phyloP scores from a whole-genome alignment of 2,113 vertebrate species.

The Hydrochoerus hydrochaeris region DNA sequence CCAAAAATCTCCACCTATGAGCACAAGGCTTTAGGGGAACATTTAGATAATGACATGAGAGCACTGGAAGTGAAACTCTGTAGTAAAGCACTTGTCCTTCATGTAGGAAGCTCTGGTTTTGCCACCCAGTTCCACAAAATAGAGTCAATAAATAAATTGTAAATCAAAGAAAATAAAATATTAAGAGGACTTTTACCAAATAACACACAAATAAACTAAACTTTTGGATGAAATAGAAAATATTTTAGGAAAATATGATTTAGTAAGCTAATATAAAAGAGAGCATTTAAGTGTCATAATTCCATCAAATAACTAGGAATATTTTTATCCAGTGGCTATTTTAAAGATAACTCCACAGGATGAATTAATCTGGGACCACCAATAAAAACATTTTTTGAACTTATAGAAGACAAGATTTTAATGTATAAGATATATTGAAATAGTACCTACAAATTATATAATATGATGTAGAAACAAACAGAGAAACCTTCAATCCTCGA shows the following conservation, averaged over 20 bases:
- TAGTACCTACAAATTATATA: not conserved
- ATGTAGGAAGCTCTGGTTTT: not conserved
- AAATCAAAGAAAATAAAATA: not conserved
- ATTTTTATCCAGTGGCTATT: not conserved
- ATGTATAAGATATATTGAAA: not conserved
- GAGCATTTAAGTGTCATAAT: not conserved
- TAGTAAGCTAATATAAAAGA: slow-evolving; percentile 1
- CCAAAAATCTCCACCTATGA: not conserved
- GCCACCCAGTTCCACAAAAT: not conserved
- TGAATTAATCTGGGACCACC: not conserved
- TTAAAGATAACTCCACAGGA: not conserved
- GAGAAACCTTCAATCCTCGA: not conserved
- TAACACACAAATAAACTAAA: not conserved
- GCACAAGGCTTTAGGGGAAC: not conserved
- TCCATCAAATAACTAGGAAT: not conserved
- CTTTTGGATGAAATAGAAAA: not conserved
- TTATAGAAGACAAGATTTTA: not conserved
- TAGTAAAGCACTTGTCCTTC: not conserved
- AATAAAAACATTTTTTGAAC: not conserved
- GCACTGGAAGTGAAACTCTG: too few relatives aligned
- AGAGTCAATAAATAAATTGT: not conserved
- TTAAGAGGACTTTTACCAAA: not conserved
- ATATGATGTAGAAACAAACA: not conserved
- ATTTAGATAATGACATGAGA: not conserved
- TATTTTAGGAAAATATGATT: slow-evolving; percentile 14